A percentile compares a stretch with the other conserved stretches of the same genome.
Conservation (phyloP, 1,140 invertebrate genomes). For the Helicoverpa zea region DNA sequence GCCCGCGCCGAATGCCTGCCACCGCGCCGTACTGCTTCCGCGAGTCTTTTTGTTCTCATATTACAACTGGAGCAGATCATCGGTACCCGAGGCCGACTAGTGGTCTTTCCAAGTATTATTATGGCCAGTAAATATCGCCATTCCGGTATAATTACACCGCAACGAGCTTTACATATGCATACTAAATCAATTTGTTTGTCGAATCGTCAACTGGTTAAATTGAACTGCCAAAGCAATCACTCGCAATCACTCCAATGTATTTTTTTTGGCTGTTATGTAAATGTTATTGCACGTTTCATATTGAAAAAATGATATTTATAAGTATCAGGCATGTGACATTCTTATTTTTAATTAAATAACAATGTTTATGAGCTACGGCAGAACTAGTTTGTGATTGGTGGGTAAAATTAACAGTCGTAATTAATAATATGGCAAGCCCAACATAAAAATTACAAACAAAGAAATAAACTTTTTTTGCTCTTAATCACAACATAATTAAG, state of each 20-base stretch:
- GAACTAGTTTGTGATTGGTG: background rate
- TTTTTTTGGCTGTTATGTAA: constrained; percentile 19
- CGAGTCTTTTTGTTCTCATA: constrained; percentile 54
- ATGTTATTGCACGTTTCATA: background rate
- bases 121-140: constrained; percentile 11
- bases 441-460: too few species aligned
- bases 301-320: too few species aligned
- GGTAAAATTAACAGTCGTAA: too few species aligned
- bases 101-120: constrained; percentile 60
- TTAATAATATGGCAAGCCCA: too few species aligned
- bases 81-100: constrained; percentile 62
- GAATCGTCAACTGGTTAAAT: constrained; percentile 36
- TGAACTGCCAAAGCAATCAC: constrained; percentile 8
- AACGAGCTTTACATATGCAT: background rate
- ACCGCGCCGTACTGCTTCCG: constrained; percentile 48
- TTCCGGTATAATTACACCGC: constrained; percentile 37
- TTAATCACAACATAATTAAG: too few species aligned
- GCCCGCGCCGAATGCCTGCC: constrained; percentile 40
- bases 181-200: constrained; percentile 26
- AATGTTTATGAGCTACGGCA: background rate
- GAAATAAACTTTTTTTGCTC: too few species aligned
- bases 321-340: too few species aligned
- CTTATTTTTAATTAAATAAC: too few species aligned
- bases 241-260: background rate
- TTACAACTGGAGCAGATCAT: constrained; percentile 50